Conservation (phyloP, 2,888 invertebrate genomes). For the Sphaerophoria taeniata region DNA sequence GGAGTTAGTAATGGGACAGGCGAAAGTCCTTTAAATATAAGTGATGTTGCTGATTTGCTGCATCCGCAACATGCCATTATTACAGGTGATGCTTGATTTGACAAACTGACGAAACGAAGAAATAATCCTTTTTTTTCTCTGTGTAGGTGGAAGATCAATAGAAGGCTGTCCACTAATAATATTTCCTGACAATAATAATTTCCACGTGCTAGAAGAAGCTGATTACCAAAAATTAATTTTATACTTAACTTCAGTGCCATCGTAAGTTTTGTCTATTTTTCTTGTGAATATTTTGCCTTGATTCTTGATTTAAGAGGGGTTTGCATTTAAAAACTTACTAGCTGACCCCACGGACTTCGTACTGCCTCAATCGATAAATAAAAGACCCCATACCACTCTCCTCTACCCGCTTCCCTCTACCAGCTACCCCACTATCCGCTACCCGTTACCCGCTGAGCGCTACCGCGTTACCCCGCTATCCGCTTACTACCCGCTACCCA, state of each 20-base stretch:
- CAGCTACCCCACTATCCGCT: no score
- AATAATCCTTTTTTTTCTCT: constrained; percentile 30
- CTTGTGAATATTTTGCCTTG: no score
- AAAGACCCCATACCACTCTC: no score
- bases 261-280: constrained; percentile 87
- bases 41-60: constrained; percentile 92
- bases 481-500: no score
- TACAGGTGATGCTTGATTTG: constrained; percentile 85
- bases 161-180: constrained; percentile 97
- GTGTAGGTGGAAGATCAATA: constrained; percentile 91
- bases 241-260: constrained; percentile 97
- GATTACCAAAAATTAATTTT: constrained; percentile 96
- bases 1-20: constrained; percentile 54
- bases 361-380: no score
- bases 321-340: no score
- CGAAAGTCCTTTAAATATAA: constrained; percentile 81
- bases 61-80: constrained; percentile 95
- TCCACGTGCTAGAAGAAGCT: constrained; percentile 90
- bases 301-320: no score
- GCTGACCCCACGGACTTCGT: no score
- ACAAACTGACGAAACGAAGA: neutral
- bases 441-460: no score
- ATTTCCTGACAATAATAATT: constrained; percentile 96
- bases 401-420: no score
- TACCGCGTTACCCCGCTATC: no score